Evolutionary conservation across 2,113 vertebrate genomes (phyloP), one percentile per base, ranked within the genome.

Genomic region (Ptilorrhoa leucosticta): DNA sequence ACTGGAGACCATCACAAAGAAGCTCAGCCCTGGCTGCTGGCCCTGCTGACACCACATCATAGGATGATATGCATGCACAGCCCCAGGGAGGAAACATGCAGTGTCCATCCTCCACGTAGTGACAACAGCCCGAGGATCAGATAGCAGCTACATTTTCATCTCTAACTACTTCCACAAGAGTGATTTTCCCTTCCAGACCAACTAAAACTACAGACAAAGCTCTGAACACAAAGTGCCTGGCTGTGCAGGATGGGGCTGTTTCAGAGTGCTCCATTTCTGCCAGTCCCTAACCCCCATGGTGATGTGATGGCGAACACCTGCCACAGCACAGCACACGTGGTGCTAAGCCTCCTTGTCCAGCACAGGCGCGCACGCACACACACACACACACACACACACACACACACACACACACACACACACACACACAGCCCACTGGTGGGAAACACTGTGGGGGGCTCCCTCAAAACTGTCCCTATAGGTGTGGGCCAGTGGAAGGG

Each of bases 251-350:
- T 2, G 17, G 39, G 8, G 63, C 31, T 54, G 64, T 45, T 61
- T 31, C 2, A 0, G 28, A 37, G 33, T 11, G 3, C 35, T 45
- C 21, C 1, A 2, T 14, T 76, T 64, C 56, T 61, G 45, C 27
- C 75, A 37, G 26, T 30, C 4, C 1, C 69, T 24, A 33, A 53
- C 21, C 11, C 54, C 66, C 28, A 30, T 0, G 1, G 47, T 13
- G 3, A 30, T 3, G 33, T 0, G n/a, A 57, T 8, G 56, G 40
- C 4, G 0, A 80, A 68, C 0, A 26, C 35, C 33, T 47, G 76
- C 60, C 42, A 10, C 64, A 64, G 3, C 2, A 6, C 21, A 4
- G 47, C 61, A 23, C 37, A 6, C 0, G 1, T 10, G 10, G 44
- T 33, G n/a, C 65, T 22, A 6, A 39, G 35, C 42, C 48, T 75